These are phyloP conservation scores for Garrulus glandarius DNA, from an alignment of 2,797 vertebrate genomes.

Conservation along the genomic window DNA sequence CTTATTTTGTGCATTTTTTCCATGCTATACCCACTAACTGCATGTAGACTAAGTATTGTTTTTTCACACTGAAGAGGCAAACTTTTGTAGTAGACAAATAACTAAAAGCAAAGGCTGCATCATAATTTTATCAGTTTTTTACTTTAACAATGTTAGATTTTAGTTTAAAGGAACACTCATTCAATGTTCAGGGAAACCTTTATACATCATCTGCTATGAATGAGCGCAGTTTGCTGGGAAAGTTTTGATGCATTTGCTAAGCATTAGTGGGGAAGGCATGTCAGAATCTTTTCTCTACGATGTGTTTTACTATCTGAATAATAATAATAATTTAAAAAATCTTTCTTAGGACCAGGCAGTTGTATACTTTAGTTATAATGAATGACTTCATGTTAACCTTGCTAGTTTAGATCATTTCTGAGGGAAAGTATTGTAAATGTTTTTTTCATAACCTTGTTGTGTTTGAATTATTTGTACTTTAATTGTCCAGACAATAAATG, in stretches of 20 bases:
- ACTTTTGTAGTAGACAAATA: conserved; percentile 76
- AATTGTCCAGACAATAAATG: conserved; percentile 99
- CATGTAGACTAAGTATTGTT: conserved; percentile 78
- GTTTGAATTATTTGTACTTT: conserved; percentile 99
- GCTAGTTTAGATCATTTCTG: conserved; percentile 99
- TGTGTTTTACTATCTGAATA: conserved; percentile 97
- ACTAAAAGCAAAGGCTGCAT: conserved; percentile 76
- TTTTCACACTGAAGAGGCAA: conserved; percentile 76
- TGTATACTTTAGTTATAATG: conserved; percentile 98
- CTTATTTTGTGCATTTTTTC: conserved; percentile 99
- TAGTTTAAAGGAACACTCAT: conserved; percentile 88
- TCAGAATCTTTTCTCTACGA: conserved; percentile 95
- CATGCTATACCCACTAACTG: conserved; percentile 81
- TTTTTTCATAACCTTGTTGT: conserved; percentile 99
- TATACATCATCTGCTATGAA: conserved; percentile 80
- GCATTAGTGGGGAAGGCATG: conserved; percentile 96
- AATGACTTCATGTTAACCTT: conserved; percentile 99
- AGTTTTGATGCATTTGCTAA: conserved; percentile 79
- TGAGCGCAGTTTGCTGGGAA: conserved; percentile 80
- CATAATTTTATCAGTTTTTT: conserved; percentile 76
- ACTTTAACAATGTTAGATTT: conserved; percentile 73
- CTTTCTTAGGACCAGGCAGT: conserved; percentile 93
- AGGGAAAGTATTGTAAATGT: conserved; percentile 99
- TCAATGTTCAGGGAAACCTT: conserved; percentile 83
- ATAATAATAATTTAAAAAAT: conserved; percentile 91